Base-by-base conservation (phyloP, 1,140 invertebrate genomes). In the Nylanderia fulva region DNA sequence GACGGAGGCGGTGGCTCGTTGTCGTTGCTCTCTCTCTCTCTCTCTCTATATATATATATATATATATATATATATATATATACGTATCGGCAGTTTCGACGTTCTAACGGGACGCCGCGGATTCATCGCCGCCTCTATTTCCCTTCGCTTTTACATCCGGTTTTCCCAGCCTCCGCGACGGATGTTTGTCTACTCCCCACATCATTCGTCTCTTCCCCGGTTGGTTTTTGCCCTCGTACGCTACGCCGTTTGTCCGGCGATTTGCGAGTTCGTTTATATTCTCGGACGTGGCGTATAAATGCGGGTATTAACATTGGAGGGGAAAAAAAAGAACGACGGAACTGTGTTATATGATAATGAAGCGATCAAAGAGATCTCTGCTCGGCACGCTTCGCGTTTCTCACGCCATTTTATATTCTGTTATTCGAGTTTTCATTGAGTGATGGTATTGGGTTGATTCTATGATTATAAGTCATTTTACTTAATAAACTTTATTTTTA, bases 131-230 rank as follows among this genome's bases (percentile, higher is more conserved):
- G 45, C 33, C 48, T 82, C 66, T 82, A 72, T 82, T 82, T 82
- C n/a, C 27, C 36, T 60, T 27, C 77, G 77, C 39, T 82, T 82
- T 82, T 72, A 82, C 66, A 82, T 66, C 66, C 66, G 64, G 66
- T 71, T 82, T 72, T 82, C 52, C 66, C 66, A 60, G 24, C 66
- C 27, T 82, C 77, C 24, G 36, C 77, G 52, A 58, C 36, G 77
- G 71, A 52, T 82, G 66, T 82, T 82, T 82, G 77, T 82, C 66
- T 69, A 18, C 72, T 72, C 45, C 24, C 36, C 66, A 64, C 76
- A 68, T 79, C 45, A 33, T 79, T 54, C 48, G 4, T 48, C 54
- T 71, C 29, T 29, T n/a, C 36, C 24, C 24, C 36, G 18, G 18
- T 77, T 42, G 29, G 27, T 60, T 82, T 82, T 72, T 72, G 36